Evolutionary conservation across 2,797 vertebrate genomes (phyloP).

Genomic region (Balearica regulorum): DNA sequence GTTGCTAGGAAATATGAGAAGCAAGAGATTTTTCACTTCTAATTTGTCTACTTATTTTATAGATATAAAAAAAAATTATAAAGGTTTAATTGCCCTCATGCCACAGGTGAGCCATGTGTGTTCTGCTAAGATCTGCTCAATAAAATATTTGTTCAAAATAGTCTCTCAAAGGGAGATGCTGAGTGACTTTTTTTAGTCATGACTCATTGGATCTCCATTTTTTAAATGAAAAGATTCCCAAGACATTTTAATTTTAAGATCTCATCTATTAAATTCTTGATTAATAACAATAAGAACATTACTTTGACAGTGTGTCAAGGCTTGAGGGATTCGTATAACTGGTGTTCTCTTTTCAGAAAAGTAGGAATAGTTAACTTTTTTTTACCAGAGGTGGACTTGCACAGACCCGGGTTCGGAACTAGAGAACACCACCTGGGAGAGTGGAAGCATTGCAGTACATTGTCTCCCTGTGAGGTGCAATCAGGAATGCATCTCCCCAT

Average conservation of each 20-base stretch:
- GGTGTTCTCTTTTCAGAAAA: not conserved
- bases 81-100: not conserved
- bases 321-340: not conserved
- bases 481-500: not conserved
- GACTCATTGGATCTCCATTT: conserved; percentile 1
- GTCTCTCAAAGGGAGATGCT: not conserved
- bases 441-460: not conserved
- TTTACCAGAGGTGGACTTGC: not conserved
- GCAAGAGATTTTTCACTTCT: not conserved
- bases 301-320: not conserved
- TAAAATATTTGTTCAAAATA: not conserved
- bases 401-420: not conserved
- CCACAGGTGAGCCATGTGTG: not conserved
- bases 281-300: not conserved
- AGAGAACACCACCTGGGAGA: not conserved
- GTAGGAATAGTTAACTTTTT: not conserved
- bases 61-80: not conserved
- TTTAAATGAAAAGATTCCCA: conserved; percentile 3
- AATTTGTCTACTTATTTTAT: not conserved
- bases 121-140: not conserved
- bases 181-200: conserved; percentile 10
- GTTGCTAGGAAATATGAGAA: not conserved
- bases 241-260: not conserved
- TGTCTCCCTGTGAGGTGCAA: not conserved
- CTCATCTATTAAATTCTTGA: conserved; percentile 11